Evolutionary conservation across 2,113 vertebrate species (phyloP).

Genomic region (Paedocypris sp.): DNA sequence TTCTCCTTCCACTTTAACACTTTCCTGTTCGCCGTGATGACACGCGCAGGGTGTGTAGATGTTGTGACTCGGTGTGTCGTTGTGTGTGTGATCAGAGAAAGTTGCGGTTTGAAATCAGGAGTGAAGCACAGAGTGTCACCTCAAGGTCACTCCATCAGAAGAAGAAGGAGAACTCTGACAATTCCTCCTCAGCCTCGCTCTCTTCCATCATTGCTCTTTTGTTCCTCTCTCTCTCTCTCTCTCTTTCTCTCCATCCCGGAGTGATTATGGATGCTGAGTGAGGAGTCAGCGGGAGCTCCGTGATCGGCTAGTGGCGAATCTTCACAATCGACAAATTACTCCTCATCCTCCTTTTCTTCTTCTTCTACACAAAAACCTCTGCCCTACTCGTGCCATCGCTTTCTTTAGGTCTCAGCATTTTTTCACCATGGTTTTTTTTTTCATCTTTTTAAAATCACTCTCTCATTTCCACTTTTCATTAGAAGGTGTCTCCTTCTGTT

Average conservation of each 20-base stretch:
- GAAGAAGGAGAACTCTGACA: conserved; percentile 20
- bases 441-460: no score
- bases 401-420: no score
- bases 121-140: conserved; percentile 19
- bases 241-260: conserved; percentile 49
- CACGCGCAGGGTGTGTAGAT: no score
- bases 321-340: conserved; percentile 72
- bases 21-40: no score
- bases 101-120: neutral
- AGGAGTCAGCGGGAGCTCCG: conserved; percentile 52
- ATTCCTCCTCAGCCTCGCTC: conserved; percentile 41
- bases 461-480: no score
- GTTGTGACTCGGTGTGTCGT: neutral
- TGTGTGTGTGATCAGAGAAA: conserved; percentile 2
- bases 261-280: conserved; percentile 59
- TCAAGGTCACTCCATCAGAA: conserved; percentile 56
- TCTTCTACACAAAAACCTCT: no score
- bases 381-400: no score
- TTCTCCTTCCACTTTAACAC: no score
- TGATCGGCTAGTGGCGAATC: conserved; percentile 65
- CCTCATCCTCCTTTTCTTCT: no score
- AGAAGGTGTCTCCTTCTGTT: no score
- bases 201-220: conserved; percentile 45
- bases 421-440: no score
- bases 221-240: no score